Evolutionary conservation across 2,888 invertebrate genomes (phyloP), one percentile per base, ranked within the genome.

Genomic region (Psylliodes chrysocephalus): DNA sequence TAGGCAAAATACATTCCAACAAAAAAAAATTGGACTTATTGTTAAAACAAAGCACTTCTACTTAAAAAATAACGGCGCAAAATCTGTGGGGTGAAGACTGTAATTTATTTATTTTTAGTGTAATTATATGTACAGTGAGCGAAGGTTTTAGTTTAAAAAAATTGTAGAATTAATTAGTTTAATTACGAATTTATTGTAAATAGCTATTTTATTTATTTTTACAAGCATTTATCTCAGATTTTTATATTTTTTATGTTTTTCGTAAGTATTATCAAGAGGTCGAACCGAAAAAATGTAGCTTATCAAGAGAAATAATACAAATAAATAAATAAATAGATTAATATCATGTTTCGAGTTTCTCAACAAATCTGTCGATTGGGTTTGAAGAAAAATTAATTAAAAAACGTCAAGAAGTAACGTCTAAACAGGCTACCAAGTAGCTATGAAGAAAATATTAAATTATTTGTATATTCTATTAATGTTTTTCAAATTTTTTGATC

Each of bases 151-250:
- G 63, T 55, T n/a, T 60, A 38, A 63, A 18, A 38, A 63, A 18
- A 60, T 60, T 66, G 60, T 63, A 66, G 66, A 18, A 18, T 42
- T 18, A 30, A 53, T 33, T 35, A 60, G 28, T 40, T 60, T 55
- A 53, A 56, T 35, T 52, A 56, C 33, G 61, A 30, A 49, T 14
- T 60, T 55, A 55, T 57, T 67, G 63, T 64, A 64, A 46, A 67
- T 67, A 67, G 60, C 52, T 64, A 46, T 60, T 60, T 64, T 67
- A 67, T 64, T 67, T 64, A 62, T 64, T 68, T 64, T 68, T 64
- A 67, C 64, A 68, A 63, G 66, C 64, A 68, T 68, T 68, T 64
- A 68, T 64, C 55, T 35, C 25, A 66, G 59, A 61, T 53, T 35
- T 35, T 35, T 35, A 35, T 35, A 35, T 35, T 14, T 35, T 14